Conservation (phyloP, 1,140 invertebrate genomes). For the Trichoplusia ni region DNA sequence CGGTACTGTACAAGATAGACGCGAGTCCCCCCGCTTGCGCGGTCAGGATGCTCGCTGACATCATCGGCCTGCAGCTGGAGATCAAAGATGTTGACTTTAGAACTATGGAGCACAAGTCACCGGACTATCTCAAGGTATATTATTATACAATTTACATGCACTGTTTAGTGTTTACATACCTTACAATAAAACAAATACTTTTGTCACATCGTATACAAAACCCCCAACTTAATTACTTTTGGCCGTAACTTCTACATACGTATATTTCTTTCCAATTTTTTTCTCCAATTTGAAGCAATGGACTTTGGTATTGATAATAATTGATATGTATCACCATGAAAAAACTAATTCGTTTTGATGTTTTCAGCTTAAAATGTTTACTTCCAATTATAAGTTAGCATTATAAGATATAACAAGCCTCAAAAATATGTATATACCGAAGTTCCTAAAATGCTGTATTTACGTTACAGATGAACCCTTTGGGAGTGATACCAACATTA, state of each 20-base stretch:
- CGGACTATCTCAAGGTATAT: constrained; percentile 5
- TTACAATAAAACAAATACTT: too few species aligned
- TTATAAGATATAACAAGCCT: neutral
- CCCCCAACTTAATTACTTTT: too few species aligned
- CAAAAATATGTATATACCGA: neutral
- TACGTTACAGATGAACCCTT: constrained; percentile 51
- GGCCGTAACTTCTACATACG: too few species aligned
- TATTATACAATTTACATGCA: neutral
- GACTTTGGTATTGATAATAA: too few species aligned
- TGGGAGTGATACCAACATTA: constrained; percentile 52
- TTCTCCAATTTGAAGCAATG: too few species aligned
- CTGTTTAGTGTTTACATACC: too few species aligned
- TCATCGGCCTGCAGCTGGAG: constrained; percentile 7
- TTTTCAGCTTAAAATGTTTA: neutral
- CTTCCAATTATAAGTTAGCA: neutral
- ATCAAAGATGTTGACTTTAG: neutral
- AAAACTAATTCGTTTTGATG: neutral
- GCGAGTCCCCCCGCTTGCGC: constrained; percentile 22
- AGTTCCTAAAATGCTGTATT: neutral
- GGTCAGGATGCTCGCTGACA: constrained; percentile 10
- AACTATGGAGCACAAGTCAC: constrained; percentile 8
- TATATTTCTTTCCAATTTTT: too few species aligned
- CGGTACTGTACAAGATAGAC: constrained; percentile 12
- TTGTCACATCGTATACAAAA: too few species aligned
- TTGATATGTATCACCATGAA: too few species aligned